Evolutionary conservation across 2,113 vertebrate species (phyloP), one percentile per base, ranked within the genome.

Genomic region (Dolichotis patagonum): DNA sequence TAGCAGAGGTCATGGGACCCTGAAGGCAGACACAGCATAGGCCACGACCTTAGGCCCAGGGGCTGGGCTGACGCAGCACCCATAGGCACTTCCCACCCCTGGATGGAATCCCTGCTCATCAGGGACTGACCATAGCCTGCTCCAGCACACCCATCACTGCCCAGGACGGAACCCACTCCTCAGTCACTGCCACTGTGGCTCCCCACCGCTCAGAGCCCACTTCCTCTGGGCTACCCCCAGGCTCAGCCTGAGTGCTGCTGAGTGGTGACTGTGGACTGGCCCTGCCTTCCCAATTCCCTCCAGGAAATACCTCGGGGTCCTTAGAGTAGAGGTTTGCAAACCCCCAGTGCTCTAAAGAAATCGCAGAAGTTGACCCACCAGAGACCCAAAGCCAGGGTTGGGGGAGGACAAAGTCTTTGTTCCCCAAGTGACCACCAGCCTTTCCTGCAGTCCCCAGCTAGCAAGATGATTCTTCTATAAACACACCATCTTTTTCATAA

Each of bases 241-340:
- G 58, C 20, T 2, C 13, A n/a, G 60, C 43, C 62, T 38, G 38
- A 16, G 35, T 13, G 11, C 24, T 78, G n/a, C 63, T 32, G 73
- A 85, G 67, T 52, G 22, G 6, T 41, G 30, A 26, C 0, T 19
- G 3, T 26, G 80, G 75, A 38, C 52, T 92, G n/a, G n/a, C 62
- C 52, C 52, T 83, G 84, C 20, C 41, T 85, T n/a, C n/a, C 41
- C 38, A 26, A 38, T 54, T 75, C 24, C 65, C 83, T 52, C 46
- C 26, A 94, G 94, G 82, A 96, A 93, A 75, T 26, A 30, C 58
- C 91, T 84, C 88, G 1, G 26, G 77, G 80, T 73, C 65, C 60
- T 93, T 38, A 49, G 22, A 60, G 38, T 77, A 95, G 87, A 87
- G 54, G 41, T 77, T 85, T 96, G 94, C 91, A 96, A 94, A 97